Percentiles rank a stretch among this genome's conserved stretches.
These are phyloP conservation scores for Lepidurus couesii DNA, from an alignment of 1,140 invertebrate genomes.

Conservation along the genomic window DNA sequence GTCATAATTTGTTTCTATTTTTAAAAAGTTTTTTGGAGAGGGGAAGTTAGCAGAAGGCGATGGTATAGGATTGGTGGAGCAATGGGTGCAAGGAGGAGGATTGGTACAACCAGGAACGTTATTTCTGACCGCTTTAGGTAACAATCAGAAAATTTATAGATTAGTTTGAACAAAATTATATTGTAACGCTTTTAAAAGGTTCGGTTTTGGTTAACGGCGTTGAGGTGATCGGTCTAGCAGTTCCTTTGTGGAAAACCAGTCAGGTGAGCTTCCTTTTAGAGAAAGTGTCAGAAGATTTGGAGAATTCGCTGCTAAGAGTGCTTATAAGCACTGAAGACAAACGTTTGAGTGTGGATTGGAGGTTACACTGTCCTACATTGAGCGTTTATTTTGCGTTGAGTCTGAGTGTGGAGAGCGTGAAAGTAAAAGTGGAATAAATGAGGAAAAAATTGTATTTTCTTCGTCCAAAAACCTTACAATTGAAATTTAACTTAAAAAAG, in stretches of 20 bases:
- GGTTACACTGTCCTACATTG: background rate
- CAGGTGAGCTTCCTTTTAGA: background rate
- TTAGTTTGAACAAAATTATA: background rate
- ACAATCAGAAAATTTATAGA: background rate
- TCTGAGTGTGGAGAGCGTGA: background rate
- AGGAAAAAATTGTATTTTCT: background rate
- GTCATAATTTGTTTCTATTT: background rate
- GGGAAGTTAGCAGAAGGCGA: constrained; percentile 35
- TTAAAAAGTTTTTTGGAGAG: constrained; percentile 31
- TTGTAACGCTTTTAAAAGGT: constrained; percentile 33
- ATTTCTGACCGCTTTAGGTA: constrained; percentile 38
- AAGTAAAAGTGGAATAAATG: background rate
- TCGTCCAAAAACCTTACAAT: background rate
- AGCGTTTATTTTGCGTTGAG: background rate
- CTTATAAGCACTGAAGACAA: background rate
- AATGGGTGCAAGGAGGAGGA: constrained; percentile 33
- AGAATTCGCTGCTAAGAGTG: background rate
- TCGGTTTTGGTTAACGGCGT: constrained; percentile 38
- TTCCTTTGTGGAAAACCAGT: background rate
- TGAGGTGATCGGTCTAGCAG: background rate
- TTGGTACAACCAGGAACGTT: constrained; percentile 37
- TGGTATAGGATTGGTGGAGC: constrained; percentile 37
- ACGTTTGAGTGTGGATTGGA: constrained; percentile 30
- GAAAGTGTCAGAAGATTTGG: background rate
- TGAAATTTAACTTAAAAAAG: constrained; percentile 26